Base-by-base conservation (phyloP, 2,113 vertebrate species). In the Peromyscus leucopus region DNA sequence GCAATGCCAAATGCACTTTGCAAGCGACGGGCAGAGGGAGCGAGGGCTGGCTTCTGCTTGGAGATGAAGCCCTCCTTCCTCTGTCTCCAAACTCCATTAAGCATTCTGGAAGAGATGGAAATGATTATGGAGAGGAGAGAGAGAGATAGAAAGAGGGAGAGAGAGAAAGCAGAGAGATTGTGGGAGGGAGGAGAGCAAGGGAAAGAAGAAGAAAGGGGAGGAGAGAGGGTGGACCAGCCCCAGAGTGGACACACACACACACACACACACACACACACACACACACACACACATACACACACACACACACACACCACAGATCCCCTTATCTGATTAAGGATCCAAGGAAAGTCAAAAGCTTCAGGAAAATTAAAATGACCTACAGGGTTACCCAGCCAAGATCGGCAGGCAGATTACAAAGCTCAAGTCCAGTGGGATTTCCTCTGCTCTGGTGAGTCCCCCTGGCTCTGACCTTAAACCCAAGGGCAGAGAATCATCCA, bases 281-380 rank as follows among this genome's bases (percentile, higher is more conserved):
- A 67, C 96, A 67, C 82, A 72, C 71, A 89, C 39, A 87, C 78
- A 89, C 86, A 89, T 26, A 83, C 24, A 11, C 75, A 8, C 39
- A 61, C 48, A 46, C 39, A 36, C 91, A 22, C 67, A 61, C 36
- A 61, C 93, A 57, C 83, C 24, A 16, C 2, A 0, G 5, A 26
- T 46, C 59, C 74, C 93, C 72, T 97, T 93, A 98, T 98, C 97
- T 98, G 98, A 98, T 98, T 95, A 98, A 96, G 91, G 95, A 98
- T 91, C 36, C 1, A 84, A 95, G 85, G 91, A 61, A 98, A 87
- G 93, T 94, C 90, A n/a, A 95, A 98, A 98, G 83, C 98, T 96
- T 98, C 96, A 22, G 85, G 97, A 98, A 98, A 98, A 98, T 97
- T 97, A 98, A 98, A 97, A 97, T 82, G 92, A 96, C 94, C 97